A percentile compares a stretch with the other conserved stretches of the same genome.
Conservation (phyloP, 2,888 invertebrate species). For the Nephrocerus scutellatus region DNA sequence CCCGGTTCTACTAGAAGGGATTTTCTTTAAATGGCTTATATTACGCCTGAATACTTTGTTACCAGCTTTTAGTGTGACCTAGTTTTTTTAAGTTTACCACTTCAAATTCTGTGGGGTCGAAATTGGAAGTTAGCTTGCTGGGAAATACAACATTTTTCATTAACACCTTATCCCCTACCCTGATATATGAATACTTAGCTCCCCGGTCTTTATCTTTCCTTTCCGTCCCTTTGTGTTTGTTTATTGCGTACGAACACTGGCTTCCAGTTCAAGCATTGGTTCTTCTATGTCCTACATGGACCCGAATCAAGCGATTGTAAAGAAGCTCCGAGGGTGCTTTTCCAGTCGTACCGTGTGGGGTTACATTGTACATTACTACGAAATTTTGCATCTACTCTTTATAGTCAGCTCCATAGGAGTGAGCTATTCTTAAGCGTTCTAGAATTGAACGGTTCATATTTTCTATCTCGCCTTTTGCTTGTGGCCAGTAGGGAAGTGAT, state of each 20-base stretch:
- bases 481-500: constrained; percentile 15
- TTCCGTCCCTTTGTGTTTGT: constrained; percentile 13
- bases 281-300: constrained; percentile 11
- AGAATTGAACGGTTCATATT: constrained; percentile 10
- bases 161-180: constrained; percentile 12
- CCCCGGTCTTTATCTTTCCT: constrained; percentile 11
- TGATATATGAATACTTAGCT: constrained; percentile 11
- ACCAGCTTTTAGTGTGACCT: no score
- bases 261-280: constrained; percentile 9
- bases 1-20: no score
- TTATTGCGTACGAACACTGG: constrained; percentile 9
- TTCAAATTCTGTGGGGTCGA: constrained; percentile 5
- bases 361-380: constrained; percentile 14
- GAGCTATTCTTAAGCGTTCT: constrained; percentile 17
- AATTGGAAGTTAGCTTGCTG: constrained; percentile 9
- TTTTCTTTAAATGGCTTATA: no score
- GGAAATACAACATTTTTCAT: constrained; percentile 8
- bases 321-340: constrained; percentile 11
- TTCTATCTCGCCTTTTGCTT: constrained; percentile 16
- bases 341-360: constrained; percentile 17
- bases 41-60: no score
- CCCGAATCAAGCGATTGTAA: constrained; percentile 11
- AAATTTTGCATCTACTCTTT: constrained; percentile 15
- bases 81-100: no score
- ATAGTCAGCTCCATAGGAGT: constrained; percentile 10